Evolutionary conservation across 2,888 invertebrate genomes (phyloP), one percentile per base, ranked within the genome.

Genomic region (Limenitis camilla): DNA sequence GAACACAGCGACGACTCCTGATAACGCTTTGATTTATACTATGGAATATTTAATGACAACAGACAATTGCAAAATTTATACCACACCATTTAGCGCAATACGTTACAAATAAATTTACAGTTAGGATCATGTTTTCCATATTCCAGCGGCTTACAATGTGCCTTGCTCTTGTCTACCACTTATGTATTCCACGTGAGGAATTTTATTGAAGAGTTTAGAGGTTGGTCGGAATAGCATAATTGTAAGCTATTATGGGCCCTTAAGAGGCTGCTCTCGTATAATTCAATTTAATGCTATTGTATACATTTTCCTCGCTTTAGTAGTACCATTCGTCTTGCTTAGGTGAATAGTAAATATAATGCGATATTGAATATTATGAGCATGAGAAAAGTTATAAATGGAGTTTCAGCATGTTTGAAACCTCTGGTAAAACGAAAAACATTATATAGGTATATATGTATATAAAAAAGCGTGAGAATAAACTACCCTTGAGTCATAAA

Each of bases 21-120:
- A 86, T 86, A 85, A 81, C 74, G 65, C 76, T 71, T 83, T 83
- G 85, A 86, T 86, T 87, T 86, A 87, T 86, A 71, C 74, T 76
- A 65, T 67, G 68, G 81, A 81, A 84, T 83, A 83, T 78, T 77
- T 78, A 83, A 84, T 83, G 78, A 83, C 81, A 81, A 77, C 72
- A 80, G 72, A 83, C 85, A 84, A 86, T 86, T 80, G 84, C 57
- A 78, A 79, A 83, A 80, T 85, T 84, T 85, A 85, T 81, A 81
- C 64, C 61, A 59, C 69, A 67, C 69, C 69, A 77, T 77, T 81
- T 80, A 81, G 76, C 73, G 64, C 65, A 62, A 62, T 67, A 67
- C 70, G 72, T 71, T 73, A 81, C 78, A 81, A 77, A 82, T 78
- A 83, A 77, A 84, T 84, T 81, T 71, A 78, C 75, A 75, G 76